phyloP scores from a whole-genome alignment of 35 echinoderm and acorn worm genomes.

The Eucidaris tribuloides region DNA sequence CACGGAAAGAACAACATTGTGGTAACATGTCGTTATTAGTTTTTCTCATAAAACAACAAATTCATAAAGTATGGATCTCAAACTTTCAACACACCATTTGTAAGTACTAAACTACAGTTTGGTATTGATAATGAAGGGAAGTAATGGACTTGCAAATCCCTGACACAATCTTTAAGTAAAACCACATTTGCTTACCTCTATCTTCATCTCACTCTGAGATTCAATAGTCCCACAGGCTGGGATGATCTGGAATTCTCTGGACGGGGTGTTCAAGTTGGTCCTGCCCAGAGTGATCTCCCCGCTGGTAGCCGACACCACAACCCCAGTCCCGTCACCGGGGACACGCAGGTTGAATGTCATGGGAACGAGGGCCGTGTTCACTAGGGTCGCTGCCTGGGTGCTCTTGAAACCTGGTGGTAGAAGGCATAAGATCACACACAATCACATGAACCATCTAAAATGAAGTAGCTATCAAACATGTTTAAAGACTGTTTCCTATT shows the following conservation, averaged over 20 bases:
- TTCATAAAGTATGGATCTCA: no score
- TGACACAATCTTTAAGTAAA: no score
- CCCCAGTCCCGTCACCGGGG: constrained; percentile 71
- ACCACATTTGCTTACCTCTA: constrained; percentile 66
- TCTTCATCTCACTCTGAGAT: constrained; percentile 95
- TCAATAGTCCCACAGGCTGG: constrained; percentile 71
- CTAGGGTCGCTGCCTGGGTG: constrained; percentile 70
- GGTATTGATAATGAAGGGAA: no score
- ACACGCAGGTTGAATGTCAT: constrained; percentile 87
- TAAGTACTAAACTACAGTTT: no score
- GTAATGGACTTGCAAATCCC: no score
- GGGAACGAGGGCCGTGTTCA: constrained; percentile 94
- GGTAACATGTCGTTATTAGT: no score
- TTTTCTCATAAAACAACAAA: no score
- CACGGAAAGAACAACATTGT: no score
- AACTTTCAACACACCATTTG: no score
- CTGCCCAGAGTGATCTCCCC: constrained; percentile 82
- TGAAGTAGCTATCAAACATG: background rate
- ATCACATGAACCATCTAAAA: background rate
- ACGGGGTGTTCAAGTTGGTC: constrained; percentile 48
- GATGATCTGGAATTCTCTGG: constrained; percentile 83
- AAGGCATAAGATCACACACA: background rate
- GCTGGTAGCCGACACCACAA: constrained; percentile 77
- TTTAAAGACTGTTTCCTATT: no score
- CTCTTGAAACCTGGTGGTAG: constrained; percentile 80